phyloP scores from a whole-genome alignment of 1,140 invertebrate species.

The Dendrolimus punctatus region DNA sequence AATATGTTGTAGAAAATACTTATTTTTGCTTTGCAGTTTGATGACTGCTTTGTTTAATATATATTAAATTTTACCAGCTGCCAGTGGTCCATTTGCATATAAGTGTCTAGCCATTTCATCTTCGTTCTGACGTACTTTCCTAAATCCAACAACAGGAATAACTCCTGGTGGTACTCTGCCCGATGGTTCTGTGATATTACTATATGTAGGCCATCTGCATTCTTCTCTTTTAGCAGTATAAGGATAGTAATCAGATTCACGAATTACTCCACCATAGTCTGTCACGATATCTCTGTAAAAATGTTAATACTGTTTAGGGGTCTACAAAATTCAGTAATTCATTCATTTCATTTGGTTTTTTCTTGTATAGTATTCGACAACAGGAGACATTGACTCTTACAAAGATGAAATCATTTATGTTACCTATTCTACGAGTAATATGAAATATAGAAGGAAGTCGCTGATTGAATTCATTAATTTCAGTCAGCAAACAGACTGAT shows the following conservation, averaged over 20 bases:
- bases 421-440: too few species aligned
- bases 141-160: slow-evolving; percentile 27
- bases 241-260: slow-evolving; percentile 18
- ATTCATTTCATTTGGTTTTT: too few species aligned
- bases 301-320: slow-evolving; percentile 1
- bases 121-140: slow-evolving; percentile 65
- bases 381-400: too few species aligned
- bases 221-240: slow-evolving; percentile 8
- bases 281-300: not conserved
- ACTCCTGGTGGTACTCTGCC: slow-evolving; percentile 2
- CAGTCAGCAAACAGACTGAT: too few species aligned
- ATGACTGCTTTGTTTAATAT: not conserved
- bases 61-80: slow-evolving; percentile 55
- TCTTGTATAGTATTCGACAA: too few species aligned
- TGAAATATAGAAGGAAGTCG: too few species aligned
- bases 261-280: slow-evolving; percentile 26
- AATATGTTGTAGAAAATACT: too few species aligned
- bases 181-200: not conserved
- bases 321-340: too few species aligned
- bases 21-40: too few species aligned
- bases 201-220: slow-evolving; percentile 19
- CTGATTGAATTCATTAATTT: too few species aligned
- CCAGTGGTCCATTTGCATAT: slow-evolving; percentile 79
- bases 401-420: too few species aligned
- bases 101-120: slow-evolving; percentile 74